Evolutionary conservation across 2,888 invertebrate genomes (phyloP).

Genomic region (Dryadula phaetusa): DNA sequence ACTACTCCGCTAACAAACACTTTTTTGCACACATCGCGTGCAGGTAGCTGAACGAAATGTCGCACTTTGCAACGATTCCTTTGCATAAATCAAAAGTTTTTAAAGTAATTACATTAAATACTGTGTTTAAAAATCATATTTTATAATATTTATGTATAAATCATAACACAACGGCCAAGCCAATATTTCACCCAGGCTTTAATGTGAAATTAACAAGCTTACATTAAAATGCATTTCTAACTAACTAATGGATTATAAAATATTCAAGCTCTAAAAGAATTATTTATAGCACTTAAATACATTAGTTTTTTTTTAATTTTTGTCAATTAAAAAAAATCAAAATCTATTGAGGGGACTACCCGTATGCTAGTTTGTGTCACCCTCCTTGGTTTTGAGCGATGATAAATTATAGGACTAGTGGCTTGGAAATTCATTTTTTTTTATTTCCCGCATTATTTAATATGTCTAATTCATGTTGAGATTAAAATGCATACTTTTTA

Average conservation of each 20-base stretch:
- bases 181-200: constrained; percentile 19
- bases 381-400: neutral
- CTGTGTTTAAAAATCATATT: constrained; percentile 11
- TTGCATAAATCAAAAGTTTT: constrained; percentile 1
- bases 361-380: constrained; percentile 3
- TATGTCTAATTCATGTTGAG: no score
- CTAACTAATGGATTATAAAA: constrained; percentile 13
- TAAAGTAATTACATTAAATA: constrained; percentile 19
- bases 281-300: constrained; percentile 22
- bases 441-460: no score
- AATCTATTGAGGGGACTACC: constrained; percentile 45
- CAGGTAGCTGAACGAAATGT: neutral
- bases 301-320: constrained; percentile 54
- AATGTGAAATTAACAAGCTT: constrained; percentile 8
- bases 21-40: neutral
- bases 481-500: no score
- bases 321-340: constrained; percentile 66
- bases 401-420: no score
- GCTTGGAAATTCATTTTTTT: no score
- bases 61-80: neutral
- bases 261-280: neutral
- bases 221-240: constrained; percentile 18
- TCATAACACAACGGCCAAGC: neutral
- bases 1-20: no score
- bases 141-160: constrained; percentile 11